Evolutionary conservation across 2,113 vertebrate species (phyloP), one percentile per base, ranked within the genome.

Genomic region (Brachyhypopomus occidentalis): DNA sequence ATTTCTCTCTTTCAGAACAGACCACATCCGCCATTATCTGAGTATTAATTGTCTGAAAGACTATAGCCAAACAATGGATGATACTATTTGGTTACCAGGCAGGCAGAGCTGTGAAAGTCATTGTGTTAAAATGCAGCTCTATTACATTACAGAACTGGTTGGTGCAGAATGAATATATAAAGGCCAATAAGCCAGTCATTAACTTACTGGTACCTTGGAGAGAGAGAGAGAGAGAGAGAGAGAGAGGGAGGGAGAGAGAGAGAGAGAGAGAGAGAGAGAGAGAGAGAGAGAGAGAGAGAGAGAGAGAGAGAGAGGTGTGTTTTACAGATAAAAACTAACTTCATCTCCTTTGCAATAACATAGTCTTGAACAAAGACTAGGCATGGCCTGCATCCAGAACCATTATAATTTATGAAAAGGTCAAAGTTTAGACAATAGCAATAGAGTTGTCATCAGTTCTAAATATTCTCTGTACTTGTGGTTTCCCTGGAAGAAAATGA

Each of bases 101-200:
- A 23, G 12, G 4, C 38, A 70, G 20, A 58, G 67, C 23, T 11
- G 45, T 67, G 23, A 82, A 59, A 72, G 25, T 38, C 16, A 34
- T 34, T 48, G 19, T 48, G 60, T 41, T 48, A 63, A 34, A 69
- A 67, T 48, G 63, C 75, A n/a, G 22, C 7, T 63, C 56, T 64
- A 83, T 80, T 60, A 69, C 67, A 23, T 86, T 82, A 70, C 20
- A 27, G 75, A 12, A 78, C 76, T 55, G 59, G 62, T 77, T 72
- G 81, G 55, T 73, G 63, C 56, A 80, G 81, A 60, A 77, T 64
- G 20, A 77, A 90, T 88, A 86, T 81, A 86, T 88, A 89, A 87
- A 84, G 84, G 77, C 69, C 62, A 84, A 67, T 23, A 81, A 83
- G 79, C 71, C 63, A 48, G 75, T 76, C 80, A 72, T 89, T 89